phyloP scores from a whole-genome alignment of 2,797 vertebrate genomes.

The Galagoides demidoff region DNA sequence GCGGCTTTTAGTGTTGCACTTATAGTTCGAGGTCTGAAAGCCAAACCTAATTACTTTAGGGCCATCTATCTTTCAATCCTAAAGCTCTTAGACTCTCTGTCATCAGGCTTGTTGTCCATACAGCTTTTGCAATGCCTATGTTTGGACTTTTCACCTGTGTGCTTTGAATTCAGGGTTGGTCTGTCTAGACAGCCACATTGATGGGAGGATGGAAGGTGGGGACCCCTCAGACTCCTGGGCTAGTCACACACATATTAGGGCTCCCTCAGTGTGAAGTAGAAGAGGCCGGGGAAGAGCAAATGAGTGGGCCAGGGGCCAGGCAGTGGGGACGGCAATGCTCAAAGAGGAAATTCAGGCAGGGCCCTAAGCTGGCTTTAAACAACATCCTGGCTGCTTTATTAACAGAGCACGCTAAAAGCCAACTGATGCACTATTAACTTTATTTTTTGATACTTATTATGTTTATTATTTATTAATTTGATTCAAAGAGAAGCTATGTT shows the following conservation, averaged over 20 bases:
- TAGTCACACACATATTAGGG: accelerated
- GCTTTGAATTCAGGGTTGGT: background rate
- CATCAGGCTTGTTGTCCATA: background rate
- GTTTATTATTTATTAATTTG: background rate
- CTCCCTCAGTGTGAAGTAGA: background rate
- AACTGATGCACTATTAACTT: accelerated
- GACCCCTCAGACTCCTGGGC: background rate
- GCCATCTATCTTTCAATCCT: accelerated
- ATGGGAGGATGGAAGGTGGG: accelerated
- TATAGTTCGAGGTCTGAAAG: background rate
- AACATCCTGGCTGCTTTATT: accelerated
- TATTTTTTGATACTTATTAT: background rate
- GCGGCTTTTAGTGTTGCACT: accelerated
- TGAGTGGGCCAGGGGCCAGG: accelerated
- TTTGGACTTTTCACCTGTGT: background rate
- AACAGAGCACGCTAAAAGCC: background rate
- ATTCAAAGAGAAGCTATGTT: background rate
- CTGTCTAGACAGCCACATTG: background rate
- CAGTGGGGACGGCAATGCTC: accelerated
- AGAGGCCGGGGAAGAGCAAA: background rate
- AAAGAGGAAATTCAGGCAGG: background rate
- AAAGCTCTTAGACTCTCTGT: background rate
- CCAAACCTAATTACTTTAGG: background rate
- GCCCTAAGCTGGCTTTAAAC: background rate
- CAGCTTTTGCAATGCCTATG: background rate